These are phyloP conservation scores for Sylvietta virens DNA, from an alignment of 2,113 vertebrate genomes.

Conservation along the genomic window DNA sequence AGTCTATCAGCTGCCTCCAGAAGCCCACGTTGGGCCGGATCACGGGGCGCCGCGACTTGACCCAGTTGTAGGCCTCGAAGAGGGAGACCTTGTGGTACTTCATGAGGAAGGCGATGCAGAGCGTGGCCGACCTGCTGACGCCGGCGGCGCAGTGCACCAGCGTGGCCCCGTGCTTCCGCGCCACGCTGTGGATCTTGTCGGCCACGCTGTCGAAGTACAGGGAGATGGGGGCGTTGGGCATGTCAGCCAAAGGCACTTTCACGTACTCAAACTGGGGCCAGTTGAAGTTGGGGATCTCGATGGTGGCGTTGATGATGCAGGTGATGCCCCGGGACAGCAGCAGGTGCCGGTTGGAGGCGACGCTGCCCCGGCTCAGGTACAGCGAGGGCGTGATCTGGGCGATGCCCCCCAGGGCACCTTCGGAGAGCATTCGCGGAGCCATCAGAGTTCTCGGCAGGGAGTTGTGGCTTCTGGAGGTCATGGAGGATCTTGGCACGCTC, in stretches of 20 bases:
- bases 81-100: slow-evolving; percentile 91
- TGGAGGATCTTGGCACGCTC: slow-evolving; percentile 67
- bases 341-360: slow-evolving; percentile 93
- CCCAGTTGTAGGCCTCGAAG: slow-evolving; percentile 94
- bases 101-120: slow-evolving; percentile 98
- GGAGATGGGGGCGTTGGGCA: slow-evolving; percentile 93
- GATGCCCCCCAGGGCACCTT: slow-evolving; percentile 86
- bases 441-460: slow-evolving; percentile 82
- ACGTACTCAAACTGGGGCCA: slow-evolving; percentile 97
- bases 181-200: slow-evolving; percentile 94
- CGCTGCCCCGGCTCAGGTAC: slow-evolving; percentile 92
- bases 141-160: slow-evolving; percentile 94
- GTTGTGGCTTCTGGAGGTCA: slow-evolving; percentile 93
- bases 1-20: slow-evolving; percentile 96
- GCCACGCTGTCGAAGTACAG: slow-evolving; percentile 95
- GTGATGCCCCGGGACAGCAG: slow-evolving; percentile 93
- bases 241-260: slow-evolving; percentile 93
- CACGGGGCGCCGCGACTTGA: slow-evolving; percentile 89
- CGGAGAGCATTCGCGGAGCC: slow-evolving; percentile 86
- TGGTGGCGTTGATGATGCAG: slow-evolving; percentile 94
- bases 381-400: slow-evolving; percentile 95
- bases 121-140: slow-evolving; percentile 92
- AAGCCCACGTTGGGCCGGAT: slow-evolving; percentile 95
- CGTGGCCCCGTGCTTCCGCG: slow-evolving; percentile 89
- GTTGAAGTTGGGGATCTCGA: slow-evolving; percentile 96